Base-by-base conservation (phyloP, 2,888 invertebrate species). In the Agrotis ipsilon region DNA sequence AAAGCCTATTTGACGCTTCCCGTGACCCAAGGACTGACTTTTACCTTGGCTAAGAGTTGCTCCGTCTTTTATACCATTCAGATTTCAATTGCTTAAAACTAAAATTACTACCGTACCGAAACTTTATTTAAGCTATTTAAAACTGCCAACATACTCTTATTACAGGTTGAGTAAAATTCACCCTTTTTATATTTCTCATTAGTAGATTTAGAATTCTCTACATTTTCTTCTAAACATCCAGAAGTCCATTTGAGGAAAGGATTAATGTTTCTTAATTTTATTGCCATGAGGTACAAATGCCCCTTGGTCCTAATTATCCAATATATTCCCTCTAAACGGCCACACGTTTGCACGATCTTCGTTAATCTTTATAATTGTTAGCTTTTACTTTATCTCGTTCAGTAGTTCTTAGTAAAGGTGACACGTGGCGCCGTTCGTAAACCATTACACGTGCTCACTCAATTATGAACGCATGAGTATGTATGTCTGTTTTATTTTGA, bases 381-480 rank as follows among this genome's bases (percentile, higher is more conserved):
- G 18, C 14, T 55, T 68, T 57, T 46, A 18, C 27, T 45, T 76
- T 11, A 49, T 19, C 48, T 45, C 55, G 43, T 48, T 55, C n/a
- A 6, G 13, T 32, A 49, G 27, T 54, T 49, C 54, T 54, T 0
- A 3, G 5, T 49, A 19, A n/a, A n/a, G 19, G 60, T 27, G 65
- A 55, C 73, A 82, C 57, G 19, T 77, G 78, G 43, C 51, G 19
- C 32, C 57, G 39, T 57, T 59, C 9, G 57, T 67, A 32, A 71
- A 24, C 32, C 45, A 51, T 46, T 43, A 49, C 79, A 81, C 60
- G 72, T 78, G 82, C 57, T 63, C 27, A 27, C 65, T 81, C 43
- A 39, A 64, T 63, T 81, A 78, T 77, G 65, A 60, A 81, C 24
- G 43, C 60, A 43, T 61, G 46, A 81, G 55, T 57, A 59, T 71